Percentiles rank a stretch among this genome's conserved stretches.
Evolutionary conservation across 2,888 invertebrate genomes (phyloP).

Genomic region (Mesorhabditis sp.): DNA sequence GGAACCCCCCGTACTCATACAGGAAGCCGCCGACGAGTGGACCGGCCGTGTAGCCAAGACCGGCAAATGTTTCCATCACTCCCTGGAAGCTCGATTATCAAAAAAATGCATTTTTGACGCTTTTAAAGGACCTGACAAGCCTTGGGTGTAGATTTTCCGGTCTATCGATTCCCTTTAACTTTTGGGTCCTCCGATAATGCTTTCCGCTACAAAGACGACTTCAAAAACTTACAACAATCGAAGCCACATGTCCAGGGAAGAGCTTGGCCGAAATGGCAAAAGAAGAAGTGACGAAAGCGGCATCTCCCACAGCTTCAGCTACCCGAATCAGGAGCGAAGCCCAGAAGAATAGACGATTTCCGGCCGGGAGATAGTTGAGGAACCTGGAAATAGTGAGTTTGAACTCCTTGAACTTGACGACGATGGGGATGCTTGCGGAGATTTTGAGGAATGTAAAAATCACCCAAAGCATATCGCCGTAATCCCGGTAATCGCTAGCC

Average conservation of each 20-base stretch:
- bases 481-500: constrained; percentile 77
- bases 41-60: constrained; percentile 80
- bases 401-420: background rate
- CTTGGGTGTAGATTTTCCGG: background rate
- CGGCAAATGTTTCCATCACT: constrained; percentile 71
- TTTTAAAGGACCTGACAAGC: too few relatives aligned
- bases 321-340: constrained; percentile 51
- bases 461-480: constrained; percentile 78
- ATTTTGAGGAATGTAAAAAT: background rate
- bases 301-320: constrained; percentile 55
- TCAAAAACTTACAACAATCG: constrained; percentile 58
- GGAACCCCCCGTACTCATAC: constrained; percentile 62
- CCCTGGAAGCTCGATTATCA: constrained; percentile 48
- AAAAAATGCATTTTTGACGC: background rate
- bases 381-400: constrained; percentile 29
- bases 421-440: background rate
- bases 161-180: background rate
- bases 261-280: constrained; percentile 61
- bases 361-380: constrained; percentile 54
- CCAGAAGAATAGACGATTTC: constrained; percentile 47
- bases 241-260: constrained; percentile 60
- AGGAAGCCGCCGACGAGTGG: constrained; percentile 84
- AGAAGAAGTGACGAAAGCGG: constrained; percentile 58
- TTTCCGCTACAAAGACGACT: background rate
- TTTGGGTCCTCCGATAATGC: constrained; percentile 1